phyloP scores from a whole-genome alignment of 2,888 invertebrate genomes.

The Ditylenchus weischeri region DNA sequence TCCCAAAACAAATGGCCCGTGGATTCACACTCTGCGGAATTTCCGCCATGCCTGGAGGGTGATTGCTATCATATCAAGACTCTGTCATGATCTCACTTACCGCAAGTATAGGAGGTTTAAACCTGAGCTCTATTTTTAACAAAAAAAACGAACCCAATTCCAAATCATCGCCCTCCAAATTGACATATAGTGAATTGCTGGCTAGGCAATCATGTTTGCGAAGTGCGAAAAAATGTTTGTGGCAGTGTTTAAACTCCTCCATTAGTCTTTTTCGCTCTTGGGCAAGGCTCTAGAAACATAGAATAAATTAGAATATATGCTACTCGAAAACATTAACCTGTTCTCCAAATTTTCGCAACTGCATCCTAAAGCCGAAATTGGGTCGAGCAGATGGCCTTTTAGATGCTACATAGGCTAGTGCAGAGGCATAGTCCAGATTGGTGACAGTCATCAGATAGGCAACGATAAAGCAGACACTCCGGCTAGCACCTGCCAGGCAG shows the following conservation, averaged over 20 bases:
- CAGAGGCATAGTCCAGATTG: constrained; percentile 35
- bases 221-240: not conserved
- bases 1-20: too few species aligned
- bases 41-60: too few species aligned
- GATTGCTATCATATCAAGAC: too few species aligned
- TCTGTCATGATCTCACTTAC: too few species aligned
- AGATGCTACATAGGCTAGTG: constrained; percentile 38
- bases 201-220: not conserved
- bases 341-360: constrained; percentile 42
- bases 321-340: constrained; percentile 25
- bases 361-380: constrained; percentile 53
- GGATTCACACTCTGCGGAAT: too few species aligned
- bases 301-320: too few species aligned
- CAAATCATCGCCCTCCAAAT: too few species aligned
- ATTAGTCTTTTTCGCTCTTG: not conserved
- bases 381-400: constrained; percentile 41
- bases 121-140: too few species aligned
- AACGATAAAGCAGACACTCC: constrained; percentile 45
- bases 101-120: too few species aligned
- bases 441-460: constrained; percentile 49
- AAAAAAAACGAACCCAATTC: too few species aligned
- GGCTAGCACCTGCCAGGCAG: constrained; percentile 50
- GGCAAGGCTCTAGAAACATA: not conserved
- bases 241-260: not conserved
- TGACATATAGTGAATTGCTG: not conserved